phyloP scores from a whole-genome alignment of 2,113 vertebrate genomes.

The Mirza zaza region DNA sequence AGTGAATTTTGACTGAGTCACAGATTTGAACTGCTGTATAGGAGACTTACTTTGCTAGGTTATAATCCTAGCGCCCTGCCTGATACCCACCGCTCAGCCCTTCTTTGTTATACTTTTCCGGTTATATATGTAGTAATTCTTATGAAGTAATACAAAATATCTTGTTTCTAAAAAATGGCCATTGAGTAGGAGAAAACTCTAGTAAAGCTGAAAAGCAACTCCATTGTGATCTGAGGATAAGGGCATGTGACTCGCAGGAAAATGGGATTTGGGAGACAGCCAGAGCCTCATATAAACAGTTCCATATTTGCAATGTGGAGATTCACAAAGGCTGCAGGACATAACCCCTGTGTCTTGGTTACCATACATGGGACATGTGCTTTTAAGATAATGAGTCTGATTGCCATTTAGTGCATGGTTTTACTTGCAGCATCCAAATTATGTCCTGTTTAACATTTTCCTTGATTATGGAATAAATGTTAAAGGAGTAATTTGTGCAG shows the following conservation, averaged over 20 bases:
- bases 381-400: background rate
- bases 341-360: background rate
- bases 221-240: background rate
- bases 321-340: background rate
- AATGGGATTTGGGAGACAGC: background rate
- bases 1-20: background rate
- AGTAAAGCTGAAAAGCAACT: background rate
- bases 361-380: background rate
- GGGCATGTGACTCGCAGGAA: background rate
- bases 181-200: background rate
- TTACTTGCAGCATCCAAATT: background rate
- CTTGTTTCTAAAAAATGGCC: background rate
- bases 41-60: too few relatives aligned
- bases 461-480: background rate
- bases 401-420: background rate
- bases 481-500: background rate
- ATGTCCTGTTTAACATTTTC: background rate
- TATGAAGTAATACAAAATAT: background rate
- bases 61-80: background rate
- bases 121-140: background rate
- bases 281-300: background rate
- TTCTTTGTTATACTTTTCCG: background rate
- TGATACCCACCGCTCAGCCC: background rate
- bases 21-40: background rate
- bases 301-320: background rate